Percentiles rank a stretch among this genome's conserved stretches.
phyloP scores from a whole-genome alignment of 2,888 invertebrate genomes.

The Andrena camellia region DNA sequence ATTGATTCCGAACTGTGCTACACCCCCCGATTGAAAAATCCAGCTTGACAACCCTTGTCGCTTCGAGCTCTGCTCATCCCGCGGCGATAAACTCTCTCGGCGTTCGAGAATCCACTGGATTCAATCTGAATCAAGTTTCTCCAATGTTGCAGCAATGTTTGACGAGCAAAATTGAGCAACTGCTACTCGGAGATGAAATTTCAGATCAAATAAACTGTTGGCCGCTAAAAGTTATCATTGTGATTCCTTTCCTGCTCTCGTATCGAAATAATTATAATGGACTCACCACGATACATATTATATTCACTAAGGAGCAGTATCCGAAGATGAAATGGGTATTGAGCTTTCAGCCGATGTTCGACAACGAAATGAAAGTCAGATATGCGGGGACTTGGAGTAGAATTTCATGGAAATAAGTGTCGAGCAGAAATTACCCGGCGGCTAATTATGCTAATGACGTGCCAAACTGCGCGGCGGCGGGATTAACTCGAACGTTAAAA shows the following conservation, averaged over 20 bases:
- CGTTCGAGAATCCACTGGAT: neutral
- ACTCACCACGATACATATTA: neutral
- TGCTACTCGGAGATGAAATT: no score
- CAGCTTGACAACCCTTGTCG: conserved; percentile 6
- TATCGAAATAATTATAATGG: neutral
- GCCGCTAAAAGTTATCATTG: no score
- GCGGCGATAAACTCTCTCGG: neutral
- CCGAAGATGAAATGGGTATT: conserved; percentile 22
- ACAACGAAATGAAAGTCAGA: conserved; percentile 42
- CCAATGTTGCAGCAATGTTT: neutral
- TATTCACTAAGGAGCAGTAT: neutral
- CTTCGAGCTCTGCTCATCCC: conserved; percentile 1
- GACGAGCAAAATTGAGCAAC: neutral
- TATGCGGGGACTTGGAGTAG: neutral
- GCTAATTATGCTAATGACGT: conserved; percentile 61
- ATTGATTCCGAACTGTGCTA: conserved; percentile 43
- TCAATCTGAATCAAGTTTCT: neutral
- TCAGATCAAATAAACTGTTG: no score
- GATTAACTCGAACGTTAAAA: conserved; percentile 43
- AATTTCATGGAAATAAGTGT: conserved; percentile 46
- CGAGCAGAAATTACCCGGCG: conserved; percentile 52
- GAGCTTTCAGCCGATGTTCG: conserved; percentile 30
- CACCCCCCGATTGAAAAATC: conserved; percentile 33
- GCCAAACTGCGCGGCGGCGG: conserved; percentile 42
- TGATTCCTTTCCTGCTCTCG: neutral